Evolutionary conservation across 2,113 vertebrate genomes (phyloP).

Genomic region (Oncorhynchus mykiss): DNA sequence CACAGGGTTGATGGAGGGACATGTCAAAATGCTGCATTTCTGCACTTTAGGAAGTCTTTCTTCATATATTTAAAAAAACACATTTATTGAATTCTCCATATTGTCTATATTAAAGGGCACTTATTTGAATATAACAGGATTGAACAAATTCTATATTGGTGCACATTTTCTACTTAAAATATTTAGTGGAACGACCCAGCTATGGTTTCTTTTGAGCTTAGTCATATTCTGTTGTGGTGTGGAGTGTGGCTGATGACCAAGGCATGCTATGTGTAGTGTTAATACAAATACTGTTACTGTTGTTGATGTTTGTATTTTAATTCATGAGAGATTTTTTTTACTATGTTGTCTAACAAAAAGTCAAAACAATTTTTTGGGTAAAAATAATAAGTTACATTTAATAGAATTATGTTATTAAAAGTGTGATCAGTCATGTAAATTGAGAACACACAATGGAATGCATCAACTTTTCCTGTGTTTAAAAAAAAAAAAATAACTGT

Average conservation of each 20-base stretch:
- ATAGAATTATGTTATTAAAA: slow-evolving; percentile 70
- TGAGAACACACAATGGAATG: slow-evolving; percentile 74
- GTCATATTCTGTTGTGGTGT: slow-evolving; percentile 38
- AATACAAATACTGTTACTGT: slow-evolving; percentile 38
- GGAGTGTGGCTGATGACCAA: slow-evolving; percentile 30
- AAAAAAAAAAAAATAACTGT: slow-evolving; percentile 84
- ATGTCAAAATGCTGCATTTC: no score
- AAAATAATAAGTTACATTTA: slow-evolving; percentile 54
- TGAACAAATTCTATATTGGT: no score
- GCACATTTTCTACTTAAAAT: no score
- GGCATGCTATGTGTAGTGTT: slow-evolving; percentile 48
- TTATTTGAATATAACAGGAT: no score
- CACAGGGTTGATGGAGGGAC: no score
- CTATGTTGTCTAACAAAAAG: background rate
- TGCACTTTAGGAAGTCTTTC: no score
- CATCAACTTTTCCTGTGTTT: slow-evolving; percentile 82
- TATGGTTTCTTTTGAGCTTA: background rate
- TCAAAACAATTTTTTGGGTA: slow-evolving; percentile 10
- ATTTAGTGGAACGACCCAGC: no score
- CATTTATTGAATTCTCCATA: no score
- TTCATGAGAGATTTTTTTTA: background rate
- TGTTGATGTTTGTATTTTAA: slow-evolving; percentile 46
- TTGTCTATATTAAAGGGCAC: no score
- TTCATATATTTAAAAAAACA: no score
- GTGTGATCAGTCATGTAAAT: slow-evolving; percentile 50